Conservation (phyloP, 2,797 vertebrate species). For the Esox lucius region DNA sequence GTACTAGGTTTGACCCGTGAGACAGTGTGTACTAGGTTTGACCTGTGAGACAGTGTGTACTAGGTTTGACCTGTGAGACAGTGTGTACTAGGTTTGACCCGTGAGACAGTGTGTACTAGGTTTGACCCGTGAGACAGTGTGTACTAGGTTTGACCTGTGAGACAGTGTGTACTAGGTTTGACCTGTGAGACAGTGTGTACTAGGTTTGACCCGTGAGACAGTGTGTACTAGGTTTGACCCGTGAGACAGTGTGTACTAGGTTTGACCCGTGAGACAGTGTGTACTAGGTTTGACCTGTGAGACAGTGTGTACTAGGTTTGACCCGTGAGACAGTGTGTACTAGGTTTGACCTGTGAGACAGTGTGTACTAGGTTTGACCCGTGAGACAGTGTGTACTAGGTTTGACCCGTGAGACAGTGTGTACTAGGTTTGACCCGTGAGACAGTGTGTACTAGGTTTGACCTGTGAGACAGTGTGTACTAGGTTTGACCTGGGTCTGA, state of each 20-base stretch:
- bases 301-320: background rate
- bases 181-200: background rate
- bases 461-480: background rate
- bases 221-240: background rate
- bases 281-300: background rate
- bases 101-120: background rate
- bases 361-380: background rate
- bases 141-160: background rate
- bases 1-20: background rate
- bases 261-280: background rate
- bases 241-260: background rate
- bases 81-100: background rate
- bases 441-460: background rate
- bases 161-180: background rate
- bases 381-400: background rate
- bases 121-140: background rate
- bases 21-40: background rate
- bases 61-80: background rate
- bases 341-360: background rate
- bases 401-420: background rate
- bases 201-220: background rate
- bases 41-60: background rate
- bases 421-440: background rate
- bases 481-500: constrained; percentile 37
- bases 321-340: background rate